A percentile compares a stretch with the other conserved stretches of the same genome.
These are phyloP conservation scores for Drosophila nr. medialis DNA, from an alignment of 2,888 invertebrate species.

Conservation along the genomic window DNA sequence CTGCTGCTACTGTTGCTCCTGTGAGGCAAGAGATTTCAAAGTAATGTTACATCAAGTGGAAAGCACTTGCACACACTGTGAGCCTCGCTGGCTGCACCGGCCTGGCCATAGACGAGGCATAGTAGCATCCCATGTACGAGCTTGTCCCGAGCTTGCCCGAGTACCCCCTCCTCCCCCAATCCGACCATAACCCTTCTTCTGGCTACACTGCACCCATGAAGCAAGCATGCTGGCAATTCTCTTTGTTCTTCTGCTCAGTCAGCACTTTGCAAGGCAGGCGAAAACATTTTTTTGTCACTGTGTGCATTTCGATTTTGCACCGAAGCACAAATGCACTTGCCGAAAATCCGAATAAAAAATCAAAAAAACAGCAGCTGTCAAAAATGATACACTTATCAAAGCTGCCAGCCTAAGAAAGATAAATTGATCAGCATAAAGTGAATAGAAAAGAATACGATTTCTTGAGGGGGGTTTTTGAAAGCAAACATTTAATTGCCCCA, in stretches of 20 bases:
- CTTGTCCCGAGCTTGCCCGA: slow-evolving; percentile 6
- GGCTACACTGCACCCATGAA: slow-evolving; percentile 38
- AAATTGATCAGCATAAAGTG: not conserved
- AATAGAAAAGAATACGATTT: not conserved
- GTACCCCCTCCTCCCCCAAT: not conserved
- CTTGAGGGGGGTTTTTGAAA: not conserved
- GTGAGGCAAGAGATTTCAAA: slow-evolving; percentile 74
- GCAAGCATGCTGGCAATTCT: slow-evolving; percentile 55
- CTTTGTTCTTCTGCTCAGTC: slow-evolving; percentile 78
- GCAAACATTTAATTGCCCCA: not conserved
- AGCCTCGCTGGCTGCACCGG: slow-evolving; percentile 26
- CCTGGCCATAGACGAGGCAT: slow-evolving; percentile 37
- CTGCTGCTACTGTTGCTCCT: slow-evolving; percentile 12
- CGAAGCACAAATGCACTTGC: slow-evolving; percentile 49
- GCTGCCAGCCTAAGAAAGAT: not conserved
- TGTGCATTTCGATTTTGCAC: slow-evolving; percentile 13
- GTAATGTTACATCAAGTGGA: slow-evolving; percentile 81
- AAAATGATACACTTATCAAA: not conserved
- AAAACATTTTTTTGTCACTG: slow-evolving; percentile 25
- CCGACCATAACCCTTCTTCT: not conserved
- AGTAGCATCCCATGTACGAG: slow-evolving; percentile 48
- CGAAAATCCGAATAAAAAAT: not conserved
- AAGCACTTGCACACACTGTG: slow-evolving; percentile 73
- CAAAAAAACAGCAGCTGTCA: not conserved
- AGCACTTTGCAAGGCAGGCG: slow-evolving; percentile 63